A percentile compares a stretch with the other conserved stretches of the same genome.
phyloP scores from a whole-genome alignment of 2,113 vertebrate genomes.

The Procavia capensis region DNA sequence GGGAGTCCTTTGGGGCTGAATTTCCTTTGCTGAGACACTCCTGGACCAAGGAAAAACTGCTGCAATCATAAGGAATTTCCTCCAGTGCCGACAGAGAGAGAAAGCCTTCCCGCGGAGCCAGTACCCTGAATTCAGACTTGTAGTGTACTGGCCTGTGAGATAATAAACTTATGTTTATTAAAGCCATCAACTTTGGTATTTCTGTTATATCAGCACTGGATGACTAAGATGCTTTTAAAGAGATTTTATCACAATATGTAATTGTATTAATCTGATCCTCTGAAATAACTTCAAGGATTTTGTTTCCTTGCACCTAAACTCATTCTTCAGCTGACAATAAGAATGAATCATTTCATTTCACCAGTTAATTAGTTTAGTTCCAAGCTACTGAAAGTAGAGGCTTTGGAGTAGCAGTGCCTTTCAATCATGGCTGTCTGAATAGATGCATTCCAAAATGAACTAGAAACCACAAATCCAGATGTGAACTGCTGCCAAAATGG shows the following conservation, averaged over 20 bases:
- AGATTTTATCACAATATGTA: not conserved
- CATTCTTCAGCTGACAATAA: slow-evolving; percentile 43
- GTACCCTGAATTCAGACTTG: too few relatives aligned
- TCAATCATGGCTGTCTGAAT: not conserved
- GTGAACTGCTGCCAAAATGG: not conserved
- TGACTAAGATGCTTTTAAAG: not conserved
- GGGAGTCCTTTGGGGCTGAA: too few relatives aligned
- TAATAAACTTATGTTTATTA: too few relatives aligned
- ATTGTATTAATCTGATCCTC: slow-evolving; percentile 32
- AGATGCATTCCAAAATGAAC: slow-evolving; percentile 7
- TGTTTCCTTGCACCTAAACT: not conserved
- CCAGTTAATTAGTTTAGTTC: slow-evolving; percentile 38
- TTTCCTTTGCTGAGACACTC: too few relatives aligned
- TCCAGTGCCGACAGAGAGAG: too few relatives aligned
- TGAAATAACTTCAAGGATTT: slow-evolving; percentile 38
- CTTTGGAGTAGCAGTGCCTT: not conserved
- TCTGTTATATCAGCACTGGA: too few relatives aligned
- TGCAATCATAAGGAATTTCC: too few relatives aligned
- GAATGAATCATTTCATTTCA: slow-evolving; percentile 21
- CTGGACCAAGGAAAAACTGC: too few relatives aligned
- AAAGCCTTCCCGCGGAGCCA: too few relatives aligned
- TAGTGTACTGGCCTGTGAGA: too few relatives aligned
- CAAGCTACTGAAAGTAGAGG: not conserved
- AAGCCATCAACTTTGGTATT: too few relatives aligned
- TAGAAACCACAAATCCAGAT: not conserved